Evolutionary conservation across 2,113 vertebrate genomes (phyloP), one percentile per base, ranked within the genome.

Genomic region (Neolamprologus devosi): DNA sequence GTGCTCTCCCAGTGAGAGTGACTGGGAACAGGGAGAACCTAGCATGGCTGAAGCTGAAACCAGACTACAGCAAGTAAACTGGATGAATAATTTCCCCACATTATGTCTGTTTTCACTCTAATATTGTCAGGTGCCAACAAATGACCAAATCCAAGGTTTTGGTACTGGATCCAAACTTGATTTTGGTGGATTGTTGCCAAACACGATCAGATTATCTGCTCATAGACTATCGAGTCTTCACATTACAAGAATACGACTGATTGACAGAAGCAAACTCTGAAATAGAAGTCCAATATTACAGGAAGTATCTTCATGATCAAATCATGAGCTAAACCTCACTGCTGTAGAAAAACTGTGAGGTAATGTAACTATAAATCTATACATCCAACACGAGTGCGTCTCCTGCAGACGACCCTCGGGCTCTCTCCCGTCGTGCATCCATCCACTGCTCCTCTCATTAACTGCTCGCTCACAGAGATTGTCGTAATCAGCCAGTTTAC

Each of bases 291-390:
- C 13, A 70, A 0, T 70, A 23, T 68, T 21, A 40, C 19, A 40
- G 3, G n/a, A 70, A 9, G 68, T 5, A 73, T 45, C 21, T 40
- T 73, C 37, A 68, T 5, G 2, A 10, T 73, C 37, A 45, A 17
- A 58, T 58, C 33, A 47, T 47, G 14, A 19, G 28, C 30, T 21
- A 2, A 73, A 26, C 37, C 40, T 75, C 21, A 37, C 10, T 37
- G 23, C 21, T 49, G 23, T 30, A 19, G 14, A 19, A 2, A 30
- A 49, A 49, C 9, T 17, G n/a, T 12, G 10, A 30, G 45, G 0
- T 47, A 75, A 47, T 17, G 14, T 0, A 75, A 30, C 3, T 45
- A 2, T 45, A 17, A 19, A 49, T 78, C 70, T 75, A 78, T n/a
- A 30, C 45, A 12, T 8, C 10, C 26, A 30, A 8, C 23, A 19